phyloP scores from a whole-genome alignment of 2,797 vertebrate genomes.

The Hyperoplus lanceolatus region DNA sequence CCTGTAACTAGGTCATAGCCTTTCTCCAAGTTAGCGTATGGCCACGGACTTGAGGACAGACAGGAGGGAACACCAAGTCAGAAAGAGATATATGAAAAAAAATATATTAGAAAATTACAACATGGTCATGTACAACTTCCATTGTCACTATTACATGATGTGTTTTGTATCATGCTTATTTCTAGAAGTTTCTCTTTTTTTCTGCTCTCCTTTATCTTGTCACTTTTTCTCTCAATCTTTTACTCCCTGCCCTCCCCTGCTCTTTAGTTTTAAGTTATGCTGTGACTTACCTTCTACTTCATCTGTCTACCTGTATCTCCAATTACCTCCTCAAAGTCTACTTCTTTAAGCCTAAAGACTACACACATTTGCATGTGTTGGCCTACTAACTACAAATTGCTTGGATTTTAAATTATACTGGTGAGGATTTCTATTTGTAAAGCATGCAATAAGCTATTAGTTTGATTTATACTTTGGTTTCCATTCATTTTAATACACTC shows the following conservation, averaged over 20 bases:
- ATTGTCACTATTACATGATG: not conserved
- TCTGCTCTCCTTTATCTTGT: constrained; percentile 1
- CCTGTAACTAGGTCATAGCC: constrained; percentile 98
- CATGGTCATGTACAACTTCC: not conserved
- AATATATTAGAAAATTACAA: no score
- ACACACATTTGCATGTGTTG: constrained; percentile 40
- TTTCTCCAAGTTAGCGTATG: constrained; percentile 95
- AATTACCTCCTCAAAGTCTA: constrained; percentile 20
- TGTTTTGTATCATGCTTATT: constrained; percentile 11
- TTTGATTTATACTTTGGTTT: constrained; percentile 18
- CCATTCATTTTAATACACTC: constrained; percentile 27
- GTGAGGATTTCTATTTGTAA: constrained; percentile 7
- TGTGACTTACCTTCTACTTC: constrained; percentile 3
- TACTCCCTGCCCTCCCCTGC: constrained; percentile 13
- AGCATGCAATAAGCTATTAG: constrained; percentile 5
- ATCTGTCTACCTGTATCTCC: constrained; percentile 4
- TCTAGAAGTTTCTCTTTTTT: constrained; percentile 12
- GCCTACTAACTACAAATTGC: constrained; percentile 52
- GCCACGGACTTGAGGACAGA: constrained; percentile 91
- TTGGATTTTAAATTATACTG: constrained; percentile 32
- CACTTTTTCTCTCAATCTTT: constrained; percentile 8
- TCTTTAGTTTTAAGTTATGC: constrained; percentile 39
- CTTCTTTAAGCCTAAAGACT: constrained; percentile 30
- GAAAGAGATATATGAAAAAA: not conserved
- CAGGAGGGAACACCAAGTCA: constrained; percentile 15